Conservation (phyloP, 2,797 vertebrate genomes). For the Spondyliosoma cantharus region DNA sequence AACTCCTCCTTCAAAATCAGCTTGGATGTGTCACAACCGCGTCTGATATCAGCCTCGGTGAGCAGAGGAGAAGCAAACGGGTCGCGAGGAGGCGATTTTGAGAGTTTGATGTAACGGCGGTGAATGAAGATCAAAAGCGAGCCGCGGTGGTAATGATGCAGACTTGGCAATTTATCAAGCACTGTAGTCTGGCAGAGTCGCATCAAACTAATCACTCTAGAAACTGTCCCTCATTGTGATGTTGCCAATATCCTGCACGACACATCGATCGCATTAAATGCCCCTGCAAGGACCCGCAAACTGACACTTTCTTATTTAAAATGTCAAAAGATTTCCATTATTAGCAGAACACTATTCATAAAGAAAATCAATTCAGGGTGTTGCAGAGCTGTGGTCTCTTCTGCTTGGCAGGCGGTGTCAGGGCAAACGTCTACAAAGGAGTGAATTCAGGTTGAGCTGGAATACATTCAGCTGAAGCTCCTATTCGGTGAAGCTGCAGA, state of each 20-base stretch:
- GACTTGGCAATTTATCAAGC: constrained; percentile 49
- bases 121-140: constrained; percentile 52
- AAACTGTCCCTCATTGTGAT: constrained; percentile 47
- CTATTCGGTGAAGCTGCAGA: constrained; percentile 16
- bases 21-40: constrained; percentile 6
- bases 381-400: constrained; percentile 29
- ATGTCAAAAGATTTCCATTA: constrained; percentile 56
- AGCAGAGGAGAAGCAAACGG: constrained; percentile 15
- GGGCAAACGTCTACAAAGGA: not conserved
- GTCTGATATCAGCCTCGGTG: constrained; percentile 12
- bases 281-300: constrained; percentile 61
- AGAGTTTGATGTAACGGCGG: constrained; percentile 35
- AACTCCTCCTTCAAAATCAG: constrained; percentile 24
- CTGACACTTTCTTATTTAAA: constrained; percentile 63
- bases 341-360: constrained; percentile 44
- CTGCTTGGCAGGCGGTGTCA: not conserved
- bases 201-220: constrained; percentile 67
- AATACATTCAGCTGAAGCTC: constrained; percentile 12
- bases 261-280: constrained; percentile 61
- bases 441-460: not conserved
- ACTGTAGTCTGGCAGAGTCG: constrained; percentile 43
- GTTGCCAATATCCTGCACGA: constrained; percentile 36
- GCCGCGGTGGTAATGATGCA: constrained; percentile 27
- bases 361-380: constrained; percentile 46
- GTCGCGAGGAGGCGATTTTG: constrained; percentile 10